A percentile compares a stretch with the other conserved stretches of the same genome.
phyloP scores from a whole-genome alignment of 2,888 invertebrate species.

The Athetis lepigone region DNA sequence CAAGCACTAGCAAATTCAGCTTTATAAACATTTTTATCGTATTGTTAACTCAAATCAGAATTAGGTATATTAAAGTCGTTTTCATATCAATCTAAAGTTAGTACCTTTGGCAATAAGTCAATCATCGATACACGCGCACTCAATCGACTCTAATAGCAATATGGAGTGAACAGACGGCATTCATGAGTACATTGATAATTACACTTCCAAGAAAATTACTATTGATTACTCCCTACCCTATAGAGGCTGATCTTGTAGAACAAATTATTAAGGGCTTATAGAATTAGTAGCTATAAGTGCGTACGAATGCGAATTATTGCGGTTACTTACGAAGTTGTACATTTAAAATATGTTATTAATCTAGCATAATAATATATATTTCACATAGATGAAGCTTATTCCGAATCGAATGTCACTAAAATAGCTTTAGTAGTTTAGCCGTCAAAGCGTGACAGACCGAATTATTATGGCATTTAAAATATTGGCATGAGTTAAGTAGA shows the following conservation, averaged over 20 bases:
- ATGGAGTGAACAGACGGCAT: conserved; percentile 27
- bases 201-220: conserved; percentile 33
- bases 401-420: too few relatives aligned
- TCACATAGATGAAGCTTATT: too few relatives aligned
- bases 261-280: conserved; percentile 1
- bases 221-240: conserved; percentile 22
- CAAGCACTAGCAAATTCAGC: neutral
- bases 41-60: conserved; percentile 18
- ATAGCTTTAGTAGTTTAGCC: too few relatives aligned
- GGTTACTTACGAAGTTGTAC: too few relatives aligned
- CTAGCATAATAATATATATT: too few relatives aligned
- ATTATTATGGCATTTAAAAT: too few relatives aligned
- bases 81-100: conserved; percentile 8
- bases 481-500: too few relatives aligned
- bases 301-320: too few relatives aligned
- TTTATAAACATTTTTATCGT: neutral
- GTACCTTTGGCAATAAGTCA: conserved; percentile 22
- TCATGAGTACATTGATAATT: conserved; percentile 33
- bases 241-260: neutral
- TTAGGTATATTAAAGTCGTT: conserved; percentile 11
- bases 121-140: conserved; percentile 10
- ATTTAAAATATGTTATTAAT: too few relatives aligned
- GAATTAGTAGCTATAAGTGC: too few relatives aligned
- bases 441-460: too few relatives aligned
- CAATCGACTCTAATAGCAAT: conserved; percentile 25